Base-by-base conservation (phyloP, 2,888 invertebrate species). In the Byasa hedistus region DNA sequence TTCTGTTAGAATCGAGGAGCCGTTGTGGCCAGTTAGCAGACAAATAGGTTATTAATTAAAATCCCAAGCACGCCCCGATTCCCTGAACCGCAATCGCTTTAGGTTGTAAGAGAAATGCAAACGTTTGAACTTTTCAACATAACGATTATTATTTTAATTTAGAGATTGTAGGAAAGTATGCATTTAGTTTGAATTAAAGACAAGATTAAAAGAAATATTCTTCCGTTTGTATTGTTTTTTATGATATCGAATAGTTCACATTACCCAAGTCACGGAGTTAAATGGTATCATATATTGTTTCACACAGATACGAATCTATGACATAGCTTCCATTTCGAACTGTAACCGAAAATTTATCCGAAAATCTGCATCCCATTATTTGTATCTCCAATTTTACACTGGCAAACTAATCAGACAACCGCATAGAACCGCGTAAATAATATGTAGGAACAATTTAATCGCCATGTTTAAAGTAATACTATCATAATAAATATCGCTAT, bases 21-120 rank as follows among this genome's bases (percentile, higher is more conserved):
- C 36, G 56, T 60, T 68, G 66, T 60, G 57, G 64, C 61, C 54
- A 57, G 61, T 55, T 65, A 22, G 57, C 64, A 64, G 69, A 69
- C 69, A 69, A 66, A 71, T 64, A 23, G 62, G 39, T 75, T 76
- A 71, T 77, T 82, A 81, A 82, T 81, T 80, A 76, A 74, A 73
- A 73, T 84, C 84, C 72, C 83, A 83, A 80, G 70, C 82, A 70
- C 80, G 73, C 74, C 75, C 69, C 44, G 21, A 44, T 55, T 27
- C 52, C 15, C 22, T 59, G 44, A 54, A 55, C 22, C 21, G 17
- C 39, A 39, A 44, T 19, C 10, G 8, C 39, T 55, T 55, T 44
- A 17, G 2, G 39, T 22, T 21, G 39, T 15, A n/a, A 32, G 17
- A 57, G 32, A 32, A 52, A 60, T 52, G 32, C n/a, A 60, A 15